Conservation (phyloP, 1,140 invertebrate species). For the Drosophila arawakana region DNA sequence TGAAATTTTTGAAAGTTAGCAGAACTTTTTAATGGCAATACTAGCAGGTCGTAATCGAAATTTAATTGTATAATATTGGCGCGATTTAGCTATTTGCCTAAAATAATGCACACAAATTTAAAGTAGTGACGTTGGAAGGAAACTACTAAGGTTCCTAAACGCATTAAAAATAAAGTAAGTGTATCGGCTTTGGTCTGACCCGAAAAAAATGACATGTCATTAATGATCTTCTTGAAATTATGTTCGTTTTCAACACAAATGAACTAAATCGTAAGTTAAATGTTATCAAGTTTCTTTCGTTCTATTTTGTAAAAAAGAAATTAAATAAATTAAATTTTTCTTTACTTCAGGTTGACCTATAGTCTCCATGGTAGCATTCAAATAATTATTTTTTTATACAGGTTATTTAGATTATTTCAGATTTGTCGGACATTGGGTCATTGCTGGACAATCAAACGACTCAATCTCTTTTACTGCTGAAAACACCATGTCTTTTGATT, state of each 20-base stretch:
- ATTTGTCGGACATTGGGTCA: slow-evolving; percentile 3
- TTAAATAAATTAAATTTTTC: slow-evolving; percentile 62
- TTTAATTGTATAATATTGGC: slow-evolving; percentile 46
- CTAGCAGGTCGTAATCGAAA: slow-evolving; percentile 52
- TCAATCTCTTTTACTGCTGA: slow-evolving; percentile 59
- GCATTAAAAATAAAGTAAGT: slow-evolving; percentile 64
- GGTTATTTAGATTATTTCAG: slow-evolving; percentile 11
- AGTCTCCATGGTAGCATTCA: slow-evolving; percentile 65
- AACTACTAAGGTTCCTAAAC: background rate
- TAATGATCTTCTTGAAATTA: background rate
- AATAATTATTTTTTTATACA: slow-evolving; percentile 66
- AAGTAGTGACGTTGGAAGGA: background rate
- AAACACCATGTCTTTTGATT: slow-evolving; percentile 62
- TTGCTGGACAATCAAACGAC: slow-evolving; percentile 53
- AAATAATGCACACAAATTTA: slow-evolving; percentile 58
- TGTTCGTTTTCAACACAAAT: slow-evolving; percentile 35
- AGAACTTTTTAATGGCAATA: slow-evolving; percentile 38
- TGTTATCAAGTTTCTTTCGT: slow-evolving; percentile 44
- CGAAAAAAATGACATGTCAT: background rate
- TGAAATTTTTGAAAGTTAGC: slow-evolving; percentile 65
- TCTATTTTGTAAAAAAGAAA: slow-evolving; percentile 52
- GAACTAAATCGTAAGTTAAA: slow-evolving; percentile 43
- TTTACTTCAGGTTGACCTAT: slow-evolving; percentile 40
- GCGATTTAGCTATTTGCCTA: slow-evolving; percentile 36
- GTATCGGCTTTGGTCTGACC: slow-evolving; percentile 20